These are phyloP conservation scores for Ptychoptera albimana DNA, from an alignment of 2,888 invertebrate species.

Conservation along the genomic window DNA sequence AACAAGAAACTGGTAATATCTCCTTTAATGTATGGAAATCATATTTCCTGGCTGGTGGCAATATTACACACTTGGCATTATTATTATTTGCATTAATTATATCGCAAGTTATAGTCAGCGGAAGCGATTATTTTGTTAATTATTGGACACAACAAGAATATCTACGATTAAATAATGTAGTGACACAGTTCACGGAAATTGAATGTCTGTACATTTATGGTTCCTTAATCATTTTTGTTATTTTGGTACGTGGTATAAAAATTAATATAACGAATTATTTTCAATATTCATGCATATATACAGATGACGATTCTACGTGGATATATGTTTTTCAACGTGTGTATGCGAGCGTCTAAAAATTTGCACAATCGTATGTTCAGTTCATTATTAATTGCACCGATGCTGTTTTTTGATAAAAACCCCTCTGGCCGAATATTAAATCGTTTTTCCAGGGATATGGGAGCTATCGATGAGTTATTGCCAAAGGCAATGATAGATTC, in stretches of 20 bases:
- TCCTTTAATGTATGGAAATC: conserved; percentile 26
- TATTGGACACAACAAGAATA: conserved; percentile 37
- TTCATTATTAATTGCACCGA: conserved; percentile 53
- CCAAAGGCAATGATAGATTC: conserved; percentile 31
- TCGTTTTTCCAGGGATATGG: conserved; percentile 51
- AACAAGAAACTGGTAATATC: conserved; percentile 29
- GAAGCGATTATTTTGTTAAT: conserved; percentile 44
- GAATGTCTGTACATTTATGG: conserved; percentile 29
- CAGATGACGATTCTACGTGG: conserved; percentile 39
- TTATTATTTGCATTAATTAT: conserved; percentile 34
- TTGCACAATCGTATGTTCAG: conserved; percentile 74
- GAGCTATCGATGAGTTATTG: conserved; percentile 32
- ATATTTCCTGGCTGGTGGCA: conserved; percentile 36
- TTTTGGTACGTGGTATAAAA: background rate
- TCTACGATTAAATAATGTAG: conserved; percentile 17
- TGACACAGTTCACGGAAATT: conserved; percentile 9
- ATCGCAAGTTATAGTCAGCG: conserved; percentile 40
- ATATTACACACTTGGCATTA: conserved; percentile 28
- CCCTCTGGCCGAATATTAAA: conserved; percentile 51
- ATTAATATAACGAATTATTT: too few species aligned
- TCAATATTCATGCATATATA: conserved; percentile 32
- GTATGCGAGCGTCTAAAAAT: conserved; percentile 56
- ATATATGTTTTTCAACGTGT: conserved; percentile 54
- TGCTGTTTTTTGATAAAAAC: conserved; percentile 66
- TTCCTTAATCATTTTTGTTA: conserved; percentile 8